phyloP scores from a whole-genome alignment of 2,888 invertebrate genomes.

The Agriopis marginaria region DNA sequence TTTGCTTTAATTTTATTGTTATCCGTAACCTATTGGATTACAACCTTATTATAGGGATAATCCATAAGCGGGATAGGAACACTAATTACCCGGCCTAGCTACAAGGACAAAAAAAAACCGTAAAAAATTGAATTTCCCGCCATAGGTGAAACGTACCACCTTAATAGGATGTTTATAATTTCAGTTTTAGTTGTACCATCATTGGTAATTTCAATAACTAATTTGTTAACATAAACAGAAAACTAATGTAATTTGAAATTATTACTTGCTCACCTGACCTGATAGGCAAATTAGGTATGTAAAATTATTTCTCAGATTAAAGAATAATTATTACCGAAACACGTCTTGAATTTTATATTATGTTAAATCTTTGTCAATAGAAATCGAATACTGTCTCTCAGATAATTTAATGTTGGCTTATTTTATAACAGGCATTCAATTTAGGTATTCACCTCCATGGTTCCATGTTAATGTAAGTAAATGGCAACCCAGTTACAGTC shows the following conservation, averaged over 20 bases:
- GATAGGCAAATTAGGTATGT: neutral
- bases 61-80: no score
- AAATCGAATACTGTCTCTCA: slow-evolving; percentile 39
- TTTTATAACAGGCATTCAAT: slow-evolving; percentile 29
- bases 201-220: neutral
- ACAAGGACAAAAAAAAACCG: no score
- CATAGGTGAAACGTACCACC: no score
- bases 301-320: no score
- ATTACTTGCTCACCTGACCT: neutral
- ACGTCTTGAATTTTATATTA: slow-evolving; percentile 15
- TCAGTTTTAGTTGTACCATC: no score
- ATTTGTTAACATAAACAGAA: neutral
- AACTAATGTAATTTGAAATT: neutral
- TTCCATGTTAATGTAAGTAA: slow-evolving; percentile 71
- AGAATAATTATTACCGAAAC: no score
- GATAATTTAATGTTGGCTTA: slow-evolving; percentile 38
- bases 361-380: slow-evolving; percentile 26
- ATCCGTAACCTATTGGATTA: no score
- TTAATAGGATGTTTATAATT: no score
- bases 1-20: no score
- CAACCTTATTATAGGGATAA: no score
- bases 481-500: slow-evolving; percentile 69
- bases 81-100: no score
- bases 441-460: slow-evolving; percentile 38
- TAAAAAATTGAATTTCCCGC: no score